Percentiles rank a stretch among this genome's conserved stretches.
phyloP scores from a whole-genome alignment of 2,888 invertebrate genomes.

The Polyommatus iphigenia region DNA sequence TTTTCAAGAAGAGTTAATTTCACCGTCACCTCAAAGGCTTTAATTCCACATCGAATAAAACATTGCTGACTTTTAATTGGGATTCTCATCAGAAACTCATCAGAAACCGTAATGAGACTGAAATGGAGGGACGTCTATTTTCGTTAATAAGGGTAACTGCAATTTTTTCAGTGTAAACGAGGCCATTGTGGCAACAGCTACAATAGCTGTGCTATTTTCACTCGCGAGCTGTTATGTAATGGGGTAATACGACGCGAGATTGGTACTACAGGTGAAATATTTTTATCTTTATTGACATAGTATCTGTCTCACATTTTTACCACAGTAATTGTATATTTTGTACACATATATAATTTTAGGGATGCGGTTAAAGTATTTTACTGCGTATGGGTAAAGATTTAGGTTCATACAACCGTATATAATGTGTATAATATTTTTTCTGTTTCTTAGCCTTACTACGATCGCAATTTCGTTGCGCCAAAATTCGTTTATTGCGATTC shows the following conservation, averaged over 20 bases:
- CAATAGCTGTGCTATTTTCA: conserved; percentile 32
- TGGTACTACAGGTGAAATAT: neutral
- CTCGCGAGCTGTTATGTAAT: conserved; percentile 22
- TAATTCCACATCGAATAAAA: neutral
- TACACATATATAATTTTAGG: no score
- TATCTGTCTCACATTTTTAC: neutral
- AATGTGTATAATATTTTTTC: no score
- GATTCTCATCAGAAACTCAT: neutral
- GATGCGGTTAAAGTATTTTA: no score
- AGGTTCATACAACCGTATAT: no score
- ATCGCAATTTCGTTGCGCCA: no score
- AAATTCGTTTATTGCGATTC: no score
- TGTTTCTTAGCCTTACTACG: no score
- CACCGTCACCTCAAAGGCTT: neutral
- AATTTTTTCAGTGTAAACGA: conserved; percentile 12
- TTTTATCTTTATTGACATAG: neutral
- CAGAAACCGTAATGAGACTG: neutral
- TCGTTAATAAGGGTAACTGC: conserved; percentile 4
- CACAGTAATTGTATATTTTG: no score
- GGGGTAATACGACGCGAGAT: neutral
- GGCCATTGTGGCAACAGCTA: neutral
- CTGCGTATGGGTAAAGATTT: no score
- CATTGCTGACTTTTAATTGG: conserved; percentile 14
- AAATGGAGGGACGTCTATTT: neutral
- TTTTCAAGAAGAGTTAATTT: neutral